Evolutionary conservation across 2,888 invertebrate species (phyloP).

Genomic region (Nomada ruficornis): DNA sequence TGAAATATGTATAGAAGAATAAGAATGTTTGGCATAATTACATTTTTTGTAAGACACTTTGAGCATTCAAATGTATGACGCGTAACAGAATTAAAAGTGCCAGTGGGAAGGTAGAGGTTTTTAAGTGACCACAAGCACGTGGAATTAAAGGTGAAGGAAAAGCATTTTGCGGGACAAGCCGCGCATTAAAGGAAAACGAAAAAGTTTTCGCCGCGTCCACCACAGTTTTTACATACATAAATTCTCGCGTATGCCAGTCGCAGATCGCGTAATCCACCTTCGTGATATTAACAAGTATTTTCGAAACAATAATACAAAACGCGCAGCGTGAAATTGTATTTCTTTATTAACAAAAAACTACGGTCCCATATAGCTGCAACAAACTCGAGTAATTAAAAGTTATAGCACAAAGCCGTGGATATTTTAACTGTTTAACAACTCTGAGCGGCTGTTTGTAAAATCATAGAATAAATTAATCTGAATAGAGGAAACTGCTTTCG

Average conservation of each 20-base stretch:
- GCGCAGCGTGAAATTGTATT: not conserved
- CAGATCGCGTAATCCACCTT: slow-evolving; percentile 16
- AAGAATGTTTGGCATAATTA: no score
- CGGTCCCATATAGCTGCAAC: not conserved
- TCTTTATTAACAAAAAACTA: not conserved
- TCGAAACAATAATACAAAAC: not conserved
- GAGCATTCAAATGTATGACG: not conserved
- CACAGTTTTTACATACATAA: slow-evolving; percentile 25
- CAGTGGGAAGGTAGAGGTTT: slow-evolving; percentile 31
- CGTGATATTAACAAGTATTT: not conserved
- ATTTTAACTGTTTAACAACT: not conserved
- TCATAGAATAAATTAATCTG: not conserved
- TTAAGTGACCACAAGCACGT: slow-evolving; percentile 33
- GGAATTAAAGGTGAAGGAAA: slow-evolving; percentile 50
- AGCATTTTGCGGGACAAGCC: slow-evolving; percentile 35
- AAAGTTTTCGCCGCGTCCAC: slow-evolving; percentile 37
- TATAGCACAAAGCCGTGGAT: no score
- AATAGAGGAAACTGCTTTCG: not conserved
- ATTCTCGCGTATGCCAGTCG: slow-evolving; percentile 27
- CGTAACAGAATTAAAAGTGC: slow-evolving; percentile 19
- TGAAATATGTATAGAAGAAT: no score
- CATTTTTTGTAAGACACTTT: not conserved
- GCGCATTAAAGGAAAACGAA: slow-evolving; percentile 29
- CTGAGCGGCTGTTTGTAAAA: not conserved
- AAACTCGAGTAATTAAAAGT: slow-evolving; percentile 2